Conservation (phyloP, 2,113 vertebrate genomes). For the Siniperca chuatsi region DNA sequence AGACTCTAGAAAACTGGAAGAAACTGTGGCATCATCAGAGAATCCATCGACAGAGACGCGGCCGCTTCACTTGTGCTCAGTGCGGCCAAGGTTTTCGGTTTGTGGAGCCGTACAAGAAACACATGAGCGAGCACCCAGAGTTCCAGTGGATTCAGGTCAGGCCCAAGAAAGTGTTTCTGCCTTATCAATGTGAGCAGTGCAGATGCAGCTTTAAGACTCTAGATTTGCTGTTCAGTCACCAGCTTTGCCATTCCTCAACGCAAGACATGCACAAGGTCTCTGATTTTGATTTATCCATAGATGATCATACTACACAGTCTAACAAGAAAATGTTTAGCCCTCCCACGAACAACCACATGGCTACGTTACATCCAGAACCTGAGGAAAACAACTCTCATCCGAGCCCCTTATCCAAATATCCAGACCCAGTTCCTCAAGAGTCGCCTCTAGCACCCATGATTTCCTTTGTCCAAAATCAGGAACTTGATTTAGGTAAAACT, state of each 20-base stretch:
- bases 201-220: slow-evolving; percentile 78
- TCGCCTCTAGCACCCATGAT: background rate
- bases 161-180: slow-evolving; percentile 66
- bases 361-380: background rate
- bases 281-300: slow-evolving; percentile 43
- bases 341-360: background rate
- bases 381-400: background rate
- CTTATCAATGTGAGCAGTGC: slow-evolving; percentile 84
- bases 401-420: slow-evolving; percentile 8
- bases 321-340: slow-evolving; percentile 11
- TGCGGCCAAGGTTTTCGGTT: slow-evolving; percentile 83
- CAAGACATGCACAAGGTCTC: slow-evolving; percentile 44
- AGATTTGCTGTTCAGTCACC: slow-evolving; percentile 82
- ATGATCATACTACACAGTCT: slow-evolving; percentile 13
- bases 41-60: slow-evolving; percentile 78
- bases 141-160: slow-evolving; percentile 69
- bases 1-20: slow-evolving; percentile 79
- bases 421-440: slow-evolving; percentile 24
- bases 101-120: slow-evolving; percentile 74
- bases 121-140: slow-evolving; percentile 83
- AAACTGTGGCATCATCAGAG: slow-evolving; percentile 85
- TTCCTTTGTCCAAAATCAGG: slow-evolving; percentile 29
- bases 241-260: slow-evolving; percentile 75
- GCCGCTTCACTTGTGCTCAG: slow-evolving; percentile 81
- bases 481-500: slow-evolving; percentile 7